These are phyloP conservation scores for Noctilio leporinus DNA, from an alignment of 2,113 vertebrate genomes.

Conservation along the genomic window DNA sequence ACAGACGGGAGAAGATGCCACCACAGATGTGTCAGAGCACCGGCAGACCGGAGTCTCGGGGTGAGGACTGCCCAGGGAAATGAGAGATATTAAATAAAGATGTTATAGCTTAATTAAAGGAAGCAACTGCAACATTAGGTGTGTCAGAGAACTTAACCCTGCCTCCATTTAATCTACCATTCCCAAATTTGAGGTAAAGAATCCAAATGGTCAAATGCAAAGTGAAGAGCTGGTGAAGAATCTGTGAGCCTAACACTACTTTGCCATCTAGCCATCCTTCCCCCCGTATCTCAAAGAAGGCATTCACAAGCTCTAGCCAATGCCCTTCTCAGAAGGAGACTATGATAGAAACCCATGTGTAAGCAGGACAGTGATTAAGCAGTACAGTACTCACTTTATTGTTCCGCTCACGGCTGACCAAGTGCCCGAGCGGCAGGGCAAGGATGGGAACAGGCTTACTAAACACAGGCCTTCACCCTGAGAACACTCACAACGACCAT, in stretches of 20 bases:
- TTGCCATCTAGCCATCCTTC: not conserved
- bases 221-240: not conserved
- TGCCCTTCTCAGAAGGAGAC: not conserved
- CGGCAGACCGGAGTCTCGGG: not conserved
- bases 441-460: not conserved
- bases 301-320: not conserved
- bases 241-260: not conserved
- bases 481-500: not conserved
- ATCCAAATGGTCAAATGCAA: not conserved
- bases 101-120: not conserved
- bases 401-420: not conserved
- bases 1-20: not conserved
- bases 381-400: not conserved
- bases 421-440: not conserved
- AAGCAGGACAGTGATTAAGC: conserved; percentile 56
- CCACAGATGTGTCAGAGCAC: not conserved
- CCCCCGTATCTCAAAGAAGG: not conserved
- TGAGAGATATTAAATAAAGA: not conserved
- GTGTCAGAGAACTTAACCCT: not conserved
- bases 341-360: not conserved
- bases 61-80: not conserved
- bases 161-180: not conserved
- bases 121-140: not conserved
- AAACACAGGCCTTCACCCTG: not conserved
- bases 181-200: not conserved